Percentiles rank a stretch among this genome's conserved stretches.
Evolutionary conservation across 2,113 vertebrate genomes (phyloP).

Genomic region (Bubo bubo): DNA sequence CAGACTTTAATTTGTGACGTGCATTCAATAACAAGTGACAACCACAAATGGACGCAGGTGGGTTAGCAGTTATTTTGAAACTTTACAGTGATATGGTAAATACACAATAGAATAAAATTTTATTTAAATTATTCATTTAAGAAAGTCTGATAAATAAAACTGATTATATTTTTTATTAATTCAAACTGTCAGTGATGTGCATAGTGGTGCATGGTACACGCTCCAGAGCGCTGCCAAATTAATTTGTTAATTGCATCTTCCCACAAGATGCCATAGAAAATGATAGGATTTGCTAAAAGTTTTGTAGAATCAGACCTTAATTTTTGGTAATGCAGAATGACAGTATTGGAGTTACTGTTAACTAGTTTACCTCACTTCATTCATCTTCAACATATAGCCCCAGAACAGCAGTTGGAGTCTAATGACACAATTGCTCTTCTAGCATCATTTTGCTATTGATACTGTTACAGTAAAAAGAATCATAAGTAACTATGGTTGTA

Average conservation of each 20-base stretch:
- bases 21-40: constrained; percentile 97
- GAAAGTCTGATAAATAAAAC: background rate
- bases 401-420: background rate
- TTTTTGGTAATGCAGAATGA: background rate
- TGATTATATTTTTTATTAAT: background rate
- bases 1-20: constrained; percentile 98
- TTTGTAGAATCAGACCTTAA: background rate
- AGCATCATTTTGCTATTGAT: background rate
- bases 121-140: background rate
- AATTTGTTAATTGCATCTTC: background rate
- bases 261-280: background rate
- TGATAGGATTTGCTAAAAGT: background rate
- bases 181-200: background rate
- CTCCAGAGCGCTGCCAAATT: background rate
- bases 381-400: background rate
- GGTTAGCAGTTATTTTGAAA: constrained; percentile 9
- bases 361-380: background rate
- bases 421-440: background rate
- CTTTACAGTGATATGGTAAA: background rate
- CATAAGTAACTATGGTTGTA: background rate
- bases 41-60: constrained; percentile 99
- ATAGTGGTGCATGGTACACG: background rate
- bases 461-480: background rate
- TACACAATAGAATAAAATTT: background rate
- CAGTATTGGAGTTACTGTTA: background rate